Conservation (phyloP, 2,888 invertebrate species). For the Clivina fossor region DNA sequence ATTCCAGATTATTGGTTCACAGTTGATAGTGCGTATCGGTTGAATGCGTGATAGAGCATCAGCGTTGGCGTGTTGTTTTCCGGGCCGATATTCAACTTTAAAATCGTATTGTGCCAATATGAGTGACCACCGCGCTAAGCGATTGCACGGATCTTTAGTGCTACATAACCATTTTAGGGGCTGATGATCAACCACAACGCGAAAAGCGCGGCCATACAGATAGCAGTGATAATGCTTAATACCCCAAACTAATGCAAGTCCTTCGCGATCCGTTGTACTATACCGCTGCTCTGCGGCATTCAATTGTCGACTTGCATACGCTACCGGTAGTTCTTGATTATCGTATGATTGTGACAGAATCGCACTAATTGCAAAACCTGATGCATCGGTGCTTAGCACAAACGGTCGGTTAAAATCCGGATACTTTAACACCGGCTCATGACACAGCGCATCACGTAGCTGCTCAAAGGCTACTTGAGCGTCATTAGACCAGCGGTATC, state of each 20-base stretch:
- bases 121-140: constrained; percentile 36
- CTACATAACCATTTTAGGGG: constrained; percentile 34
- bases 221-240: constrained; percentile 36
- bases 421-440: constrained; percentile 37
- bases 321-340: constrained; percentile 35
- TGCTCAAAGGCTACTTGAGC: too few species aligned
- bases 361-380: constrained; percentile 39
- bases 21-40: constrained; percentile 3
- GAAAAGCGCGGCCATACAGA: constrained; percentile 33
- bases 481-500: too few species aligned
- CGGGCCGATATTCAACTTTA: constrained; percentile 31
- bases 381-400: constrained; percentile 33
- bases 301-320: constrained; percentile 35
- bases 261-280: constrained; percentile 37
- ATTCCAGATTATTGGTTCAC: constrained; percentile 8
- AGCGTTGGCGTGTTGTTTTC: constrained; percentile 35
- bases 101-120: constrained; percentile 35
- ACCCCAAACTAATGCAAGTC: constrained; percentile 34
- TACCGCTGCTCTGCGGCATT: constrained; percentile 35
- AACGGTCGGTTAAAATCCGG: constrained; percentile 39
- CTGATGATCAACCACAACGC: constrained; percentile 35
- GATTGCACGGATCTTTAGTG: constrained; percentile 29
- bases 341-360: constrained; percentile 39
- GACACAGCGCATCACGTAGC: constrained; percentile 25
- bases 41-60: constrained; percentile 32